Base-by-base conservation (phyloP, 2,113 vertebrate genomes). In the Dryoscopus gambensis region DNA sequence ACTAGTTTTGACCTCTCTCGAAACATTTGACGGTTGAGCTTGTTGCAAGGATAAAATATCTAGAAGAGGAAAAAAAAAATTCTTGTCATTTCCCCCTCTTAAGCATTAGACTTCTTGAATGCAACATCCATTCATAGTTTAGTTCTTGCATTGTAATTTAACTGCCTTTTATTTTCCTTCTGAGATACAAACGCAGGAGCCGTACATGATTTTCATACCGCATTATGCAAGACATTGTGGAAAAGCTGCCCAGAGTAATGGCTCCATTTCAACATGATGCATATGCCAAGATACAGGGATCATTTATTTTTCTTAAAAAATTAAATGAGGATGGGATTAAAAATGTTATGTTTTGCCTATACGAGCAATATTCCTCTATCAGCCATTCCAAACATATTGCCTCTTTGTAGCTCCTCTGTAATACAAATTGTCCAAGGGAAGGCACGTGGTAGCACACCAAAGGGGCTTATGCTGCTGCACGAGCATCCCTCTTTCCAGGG, bases 131-230 rank as follows among this genome's bases (percentile, higher is more conserved):
- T 93, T 96, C 92, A 87, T 92, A 84, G 88, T 77, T 88, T 87
- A 46, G 69, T 81, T 95, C 91, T 95, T 97, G 87, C 91, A 64
- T 95, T 95, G 83, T 87, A 89, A 92, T 94, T 92, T 93, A 90
- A 87, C 85, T 94, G 93, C 62, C 85, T 94, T 94, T 94, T 96
- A 95, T 96, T 96, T 96, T 94, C 70, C 95, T 97, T 95, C 89
- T 64, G 87, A 95, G 90, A 62, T 83, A 46, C 84, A 60, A 81
- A 87, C 0, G 2, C 74, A n/a, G 84, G 90, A 94, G 65, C n/a
- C n/a, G 46, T 62, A 60, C 88, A 90, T 73, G 87, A 87, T 85
- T 95, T 96, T 95, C 80, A 89, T 78, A 44, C 63, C 25, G 2
- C 78, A 88, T 81, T 94, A 89, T 57, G 73, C 3, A 15, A 90